Base-by-base conservation (phyloP, 1,140 invertebrate genomes). In the Metaphire vulgaris region DNA sequence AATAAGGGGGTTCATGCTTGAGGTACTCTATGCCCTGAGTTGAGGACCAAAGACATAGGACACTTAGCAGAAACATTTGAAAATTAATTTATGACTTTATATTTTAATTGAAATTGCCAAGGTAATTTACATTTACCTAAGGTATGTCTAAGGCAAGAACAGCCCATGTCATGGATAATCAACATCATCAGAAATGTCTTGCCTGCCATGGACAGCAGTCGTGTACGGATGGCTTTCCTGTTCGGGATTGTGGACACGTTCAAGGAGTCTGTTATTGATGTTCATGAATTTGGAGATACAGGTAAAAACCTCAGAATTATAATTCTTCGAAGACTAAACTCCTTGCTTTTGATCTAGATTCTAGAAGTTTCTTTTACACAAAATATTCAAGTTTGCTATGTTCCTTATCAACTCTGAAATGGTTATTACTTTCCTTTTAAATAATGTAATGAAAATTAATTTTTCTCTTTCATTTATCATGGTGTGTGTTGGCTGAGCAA, bases 81-180 rank as follows among this genome's bases (percentile, higher is more conserved):
- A n/a, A n/a, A n/a, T n/a, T n/a, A n/a, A n/a, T n/a, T n/a, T n/a
- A n/a, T n/a, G n/a, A n/a, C n/a, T n/a, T n/a, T n/a, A n/a, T n/a
- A n/a, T n/a, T n/a, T n/a, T n/a, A n/a, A n/a, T n/a, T n/a, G n/a
- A n/a, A n/a, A n/a, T n/a, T n/a, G n/a, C n/a, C n/a, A n/a, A n/a
- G n/a, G n/a, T n/a, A n/a, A n/a, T n/a, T n/a, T n/a, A n/a, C n/a
- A n/a, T n/a, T n/a, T n/a, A n/a, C n/a, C n/a, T n/a, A 65, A 86
- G 84, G 83, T 85, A 16, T 84, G 83, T 80, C 80, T 82, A 15
- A 84, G 84, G 79, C 82, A 83, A 78, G 81, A 78, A 68, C 81
- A 81, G 41, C 81, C 79, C 68, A 67, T 85, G 65, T 78, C 76
- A 1, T 83, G 82, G 79, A 81, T 85, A 2, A 80, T 85, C 69